These are phyloP conservation scores for Blomia tropicalis DNA, from an alignment of 2,888 invertebrate genomes.

Conservation along the genomic window DNA sequence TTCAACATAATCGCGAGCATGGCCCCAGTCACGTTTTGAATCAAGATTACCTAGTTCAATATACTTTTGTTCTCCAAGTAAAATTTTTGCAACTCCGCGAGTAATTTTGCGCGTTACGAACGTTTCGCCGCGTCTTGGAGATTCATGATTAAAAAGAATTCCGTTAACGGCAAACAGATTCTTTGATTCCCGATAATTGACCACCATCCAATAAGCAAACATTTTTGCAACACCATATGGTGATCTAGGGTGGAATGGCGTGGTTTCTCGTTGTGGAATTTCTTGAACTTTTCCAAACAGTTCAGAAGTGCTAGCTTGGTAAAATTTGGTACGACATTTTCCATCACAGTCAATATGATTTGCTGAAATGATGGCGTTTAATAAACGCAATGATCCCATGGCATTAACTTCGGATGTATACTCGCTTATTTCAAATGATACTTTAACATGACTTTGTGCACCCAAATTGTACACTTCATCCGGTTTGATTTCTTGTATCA, in stretches of 20 bases:
- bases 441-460: slow-evolving; percentile 95
- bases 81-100: slow-evolving; percentile 88
- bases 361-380: slow-evolving; percentile 80
- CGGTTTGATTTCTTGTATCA: slow-evolving; percentile 60
- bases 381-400: slow-evolving; percentile 70
- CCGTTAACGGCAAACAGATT: slow-evolving; percentile 90
- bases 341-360: slow-evolving; percentile 49
- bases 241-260: slow-evolving; percentile 87
- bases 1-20: slow-evolving; percentile 88
- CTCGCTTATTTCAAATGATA: slow-evolving; percentile 92
- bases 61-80: slow-evolving; percentile 61
- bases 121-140: slow-evolving; percentile 84
- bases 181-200: slow-evolving; percentile 76
- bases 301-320: slow-evolving; percentile 91
- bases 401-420: slow-evolving; percentile 97
- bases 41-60: slow-evolving; percentile 87
- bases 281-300: slow-evolving; percentile 82
- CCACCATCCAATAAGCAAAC: slow-evolving; percentile 87
- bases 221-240: slow-evolving; percentile 92
- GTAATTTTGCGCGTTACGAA: slow-evolving; percentile 98
- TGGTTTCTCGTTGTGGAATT: slow-evolving; percentile 80
- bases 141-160: slow-evolving; percentile 89
- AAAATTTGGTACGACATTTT: slow-evolving; percentile 52
- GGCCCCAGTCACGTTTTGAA: slow-evolving; percentile 94
- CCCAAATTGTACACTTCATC: slow-evolving; percentile 94